Base-by-base conservation (phyloP, 2,797 vertebrate genomes). In the Geotrypetes seraphini region DNA sequence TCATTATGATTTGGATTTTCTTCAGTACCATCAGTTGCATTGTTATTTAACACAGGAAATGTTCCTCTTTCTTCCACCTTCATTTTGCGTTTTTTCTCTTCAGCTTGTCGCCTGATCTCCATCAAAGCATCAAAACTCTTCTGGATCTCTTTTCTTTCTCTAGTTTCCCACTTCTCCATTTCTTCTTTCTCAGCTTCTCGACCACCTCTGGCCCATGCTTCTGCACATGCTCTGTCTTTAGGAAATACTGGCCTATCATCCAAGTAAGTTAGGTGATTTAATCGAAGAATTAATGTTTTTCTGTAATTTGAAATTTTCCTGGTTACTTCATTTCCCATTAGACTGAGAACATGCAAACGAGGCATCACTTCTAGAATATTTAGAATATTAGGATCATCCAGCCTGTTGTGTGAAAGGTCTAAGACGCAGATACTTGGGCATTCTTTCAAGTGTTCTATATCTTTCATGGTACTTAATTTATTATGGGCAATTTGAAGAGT, bases 241-340 rank as follows among this genome's bases (percentile, higher is more conserved):
- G 92, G 91, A 55, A 96, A 98, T 29, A 99, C 85, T 0, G 96
- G 95, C 15, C 88, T 84, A 42, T 96, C 87, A 19, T 99, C 95
- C 15, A 97, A 73, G 40, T 77, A 96, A 0, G 81, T 94, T 29
- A 99, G 63, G 9, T 77, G 69, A 50, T 85, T 88, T 0, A 99
- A 77, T 5, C 40, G 80, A 19, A 90, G 59, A 1, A 66, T 96
- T 48, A 94, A 38, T 0, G 75, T 86, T 65, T 83, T 95, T 36
- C 95, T 88, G 37, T 99, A 99, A 66, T 90, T 84, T 16, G 81
- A 39, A 27, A 97, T 89, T 39, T 82, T 83, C 52, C 20, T 88
- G 45, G 78, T 72, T 9, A 96, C 82, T 9, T 81, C 64, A 16
- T 99, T 99, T 33, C 94, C 95, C 68, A 79, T 88, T 30, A 99